Percentiles rank a stretch among this genome's conserved stretches.
Evolutionary conservation across 2,797 vertebrate genomes (phyloP).

Genomic region (Anguilla obscura): DNA sequence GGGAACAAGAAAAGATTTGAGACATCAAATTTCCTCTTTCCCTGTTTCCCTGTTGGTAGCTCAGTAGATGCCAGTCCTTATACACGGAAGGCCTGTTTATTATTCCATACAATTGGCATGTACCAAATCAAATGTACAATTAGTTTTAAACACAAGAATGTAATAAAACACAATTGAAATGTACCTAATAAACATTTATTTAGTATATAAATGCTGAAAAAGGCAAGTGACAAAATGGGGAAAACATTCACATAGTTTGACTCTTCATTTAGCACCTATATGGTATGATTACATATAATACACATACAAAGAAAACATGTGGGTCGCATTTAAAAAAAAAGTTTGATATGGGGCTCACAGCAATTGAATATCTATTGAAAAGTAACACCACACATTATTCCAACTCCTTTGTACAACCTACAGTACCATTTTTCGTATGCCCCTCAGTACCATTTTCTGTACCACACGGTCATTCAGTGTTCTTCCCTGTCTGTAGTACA

Average conservation of each 20-base stretch:
- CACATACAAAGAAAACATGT: conserved; percentile 10
- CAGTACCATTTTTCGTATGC: conserved; percentile 45
- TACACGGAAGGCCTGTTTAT: background rate
- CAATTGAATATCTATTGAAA: conserved; percentile 38
- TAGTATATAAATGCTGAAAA: conserved; percentile 30
- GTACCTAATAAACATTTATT: conserved; percentile 42
- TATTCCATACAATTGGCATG: background rate
- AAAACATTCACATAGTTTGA: conserved; percentile 8
- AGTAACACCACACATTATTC: conserved; percentile 37
- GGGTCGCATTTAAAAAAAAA: conserved; percentile 29
- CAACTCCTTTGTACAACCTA: conserved; percentile 37
- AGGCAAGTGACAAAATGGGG: conserved; percentile 10
- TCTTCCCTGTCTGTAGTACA: conserved; percentile 15
- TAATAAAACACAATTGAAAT: conserved; percentile 2
- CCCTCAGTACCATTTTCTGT: conserved; percentile 36
- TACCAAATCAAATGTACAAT: background rate
- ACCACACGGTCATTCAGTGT: conserved; percentile 29
- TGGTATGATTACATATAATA: conserved; percentile 22
- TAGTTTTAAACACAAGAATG: background rate
- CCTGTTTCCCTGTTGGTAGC: background rate
- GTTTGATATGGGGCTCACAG: conserved; percentile 39
- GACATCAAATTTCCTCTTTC: background rate
- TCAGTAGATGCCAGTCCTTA: background rate
- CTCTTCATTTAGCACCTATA: conserved; percentile 31
- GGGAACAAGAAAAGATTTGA: background rate